Evolutionary conservation across 2,888 invertebrate genomes (phyloP).

Genomic region (Drosophila borborema): DNA sequence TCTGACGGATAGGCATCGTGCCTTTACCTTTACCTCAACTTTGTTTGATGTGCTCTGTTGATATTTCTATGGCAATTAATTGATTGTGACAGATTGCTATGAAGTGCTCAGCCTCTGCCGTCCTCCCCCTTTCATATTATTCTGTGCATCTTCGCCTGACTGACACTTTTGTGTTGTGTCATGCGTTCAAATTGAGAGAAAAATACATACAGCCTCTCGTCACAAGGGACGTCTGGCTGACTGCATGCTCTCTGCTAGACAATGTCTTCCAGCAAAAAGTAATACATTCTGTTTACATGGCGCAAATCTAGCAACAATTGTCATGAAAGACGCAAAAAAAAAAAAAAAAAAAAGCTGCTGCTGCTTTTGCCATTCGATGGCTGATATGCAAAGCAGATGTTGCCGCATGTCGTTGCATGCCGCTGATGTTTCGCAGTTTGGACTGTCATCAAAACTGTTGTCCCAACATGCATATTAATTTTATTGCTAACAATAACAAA

Average conservation of each 20-base stretch:
- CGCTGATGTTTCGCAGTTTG: slow-evolving; percentile 37
- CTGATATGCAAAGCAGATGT: slow-evolving; percentile 74
- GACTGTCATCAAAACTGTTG: slow-evolving; percentile 69
- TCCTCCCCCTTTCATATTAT: not conserved
- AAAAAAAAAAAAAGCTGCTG: slow-evolving; percentile 32
- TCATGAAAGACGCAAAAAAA: slow-evolving; percentile 53
- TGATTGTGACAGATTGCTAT: slow-evolving; percentile 80
- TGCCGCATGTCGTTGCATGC: slow-evolving; percentile 30
- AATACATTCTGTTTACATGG: slow-evolving; percentile 57
- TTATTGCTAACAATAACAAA: slow-evolving; percentile 78
- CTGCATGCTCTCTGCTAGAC: slow-evolving; percentile 40
- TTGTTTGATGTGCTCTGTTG: slow-evolving; percentile 72
- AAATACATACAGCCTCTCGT: slow-evolving; percentile 25
- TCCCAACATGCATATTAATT: slow-evolving; percentile 75
- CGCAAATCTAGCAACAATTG: slow-evolving; percentile 46
- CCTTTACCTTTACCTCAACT: slow-evolving; percentile 57
- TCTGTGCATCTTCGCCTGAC: slow-evolving; percentile 33
- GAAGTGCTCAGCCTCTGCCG: slow-evolving; percentile 42
- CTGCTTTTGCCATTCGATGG: slow-evolving; percentile 44
- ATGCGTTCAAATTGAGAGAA: slow-evolving; percentile 73
- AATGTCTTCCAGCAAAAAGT: slow-evolving; percentile 55
- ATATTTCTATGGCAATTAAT: slow-evolving; percentile 78
- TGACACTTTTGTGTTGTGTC: slow-evolving; percentile 77
- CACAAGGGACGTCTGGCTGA: slow-evolving; percentile 5
- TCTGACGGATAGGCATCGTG: slow-evolving; percentile 69